Evolutionary conservation across 2,113 vertebrate species (phyloP).

Genomic region (Halichoeres trimaculatus): DNA sequence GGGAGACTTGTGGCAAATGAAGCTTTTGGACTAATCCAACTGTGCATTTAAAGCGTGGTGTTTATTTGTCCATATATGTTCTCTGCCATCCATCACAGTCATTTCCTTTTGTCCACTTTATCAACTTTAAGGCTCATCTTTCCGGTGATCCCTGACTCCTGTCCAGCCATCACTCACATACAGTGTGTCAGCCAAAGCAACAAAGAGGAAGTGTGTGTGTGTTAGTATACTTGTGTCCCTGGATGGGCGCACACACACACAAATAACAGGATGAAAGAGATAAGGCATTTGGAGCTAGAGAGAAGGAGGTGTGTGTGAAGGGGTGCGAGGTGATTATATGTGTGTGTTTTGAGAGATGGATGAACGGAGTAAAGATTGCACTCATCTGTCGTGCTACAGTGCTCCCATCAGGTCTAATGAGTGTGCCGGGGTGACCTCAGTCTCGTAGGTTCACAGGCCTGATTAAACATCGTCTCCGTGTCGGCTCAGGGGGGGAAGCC

Average conservation of each 20-base stretch:
- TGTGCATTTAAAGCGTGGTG: slow-evolving; percentile 40
- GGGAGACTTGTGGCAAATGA: slow-evolving; percentile 52
- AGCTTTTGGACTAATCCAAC: slow-evolving; percentile 53
- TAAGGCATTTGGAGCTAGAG: slow-evolving; percentile 38
- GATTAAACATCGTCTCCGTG: slow-evolving; percentile 81
- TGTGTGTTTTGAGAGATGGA: slow-evolving; percentile 81
- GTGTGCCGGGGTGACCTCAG: slow-evolving; percentile 79
- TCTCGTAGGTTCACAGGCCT: slow-evolving; percentile 76
- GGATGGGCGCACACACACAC: slow-evolving; percentile 20
- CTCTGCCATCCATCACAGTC: slow-evolving; percentile 62
- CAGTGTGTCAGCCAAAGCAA: slow-evolving; percentile 47
- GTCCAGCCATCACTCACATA: slow-evolving; percentile 39
- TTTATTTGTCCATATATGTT: slow-evolving; percentile 63
- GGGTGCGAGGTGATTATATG: slow-evolving; percentile 66
- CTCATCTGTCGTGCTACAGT: slow-evolving; percentile 75
- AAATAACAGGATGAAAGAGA: slow-evolving; percentile 42
- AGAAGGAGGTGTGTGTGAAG: neutral
- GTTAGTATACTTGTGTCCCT: slow-evolving; percentile 15
- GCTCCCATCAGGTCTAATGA: slow-evolving; percentile 82
- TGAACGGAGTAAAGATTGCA: slow-evolving; percentile 79
- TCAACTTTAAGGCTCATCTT: slow-evolving; percentile 65
- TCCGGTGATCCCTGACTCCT: slow-evolving; percentile 59
- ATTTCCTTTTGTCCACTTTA: slow-evolving; percentile 67
- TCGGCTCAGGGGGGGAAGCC: slow-evolving; percentile 59
- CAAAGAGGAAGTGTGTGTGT: slow-evolving; percentile 29